Evolutionary conservation across 2,113 vertebrate genomes (phyloP).

Genomic region (Scalopus aquaticus): DNA sequence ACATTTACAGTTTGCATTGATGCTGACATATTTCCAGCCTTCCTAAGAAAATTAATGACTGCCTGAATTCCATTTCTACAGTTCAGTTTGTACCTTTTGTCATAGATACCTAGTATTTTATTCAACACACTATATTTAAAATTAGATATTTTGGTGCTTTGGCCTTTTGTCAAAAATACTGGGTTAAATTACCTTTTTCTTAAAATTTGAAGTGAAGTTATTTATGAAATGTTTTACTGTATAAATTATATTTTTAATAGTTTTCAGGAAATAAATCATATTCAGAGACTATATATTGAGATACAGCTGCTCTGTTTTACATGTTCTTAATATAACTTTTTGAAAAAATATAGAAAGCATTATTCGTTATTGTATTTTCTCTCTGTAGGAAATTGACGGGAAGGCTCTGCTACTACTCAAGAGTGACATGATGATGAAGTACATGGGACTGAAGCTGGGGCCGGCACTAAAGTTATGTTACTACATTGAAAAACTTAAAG

Average conservation of each 20-base stretch:
- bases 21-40: not conserved
- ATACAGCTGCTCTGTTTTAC: not conserved
- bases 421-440: conserved; percentile 96
- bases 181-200: conserved; percentile 38
- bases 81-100: conserved; percentile 40
- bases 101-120: conserved; percentile 46
- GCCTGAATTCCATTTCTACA: conserved; percentile 34
- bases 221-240: not conserved
- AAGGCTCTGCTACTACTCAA: conserved; percentile 94
- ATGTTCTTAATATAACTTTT: not conserved
- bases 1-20: not conserved
- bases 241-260: conserved; percentile 44
- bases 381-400: conserved; percentile 95
- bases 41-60: conserved; percentile 29
- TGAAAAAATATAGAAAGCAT: conserved; percentile 23
- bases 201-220: conserved; percentile 45
- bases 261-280: conserved; percentile 45
- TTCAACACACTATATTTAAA: conserved; percentile 40
- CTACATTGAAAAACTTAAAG: conserved; percentile 95
- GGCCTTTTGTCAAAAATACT: conserved; percentile 31
- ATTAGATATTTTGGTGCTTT: conserved; percentile 27
- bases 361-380: conserved; percentile 55
- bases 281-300: conserved; percentile 20
- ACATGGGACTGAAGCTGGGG: conserved; percentile 96
- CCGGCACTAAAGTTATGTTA: conserved; percentile 94